Evolutionary conservation across 1,140 invertebrate species (phyloP).

Genomic region (Brachionus plicatilis): DNA sequence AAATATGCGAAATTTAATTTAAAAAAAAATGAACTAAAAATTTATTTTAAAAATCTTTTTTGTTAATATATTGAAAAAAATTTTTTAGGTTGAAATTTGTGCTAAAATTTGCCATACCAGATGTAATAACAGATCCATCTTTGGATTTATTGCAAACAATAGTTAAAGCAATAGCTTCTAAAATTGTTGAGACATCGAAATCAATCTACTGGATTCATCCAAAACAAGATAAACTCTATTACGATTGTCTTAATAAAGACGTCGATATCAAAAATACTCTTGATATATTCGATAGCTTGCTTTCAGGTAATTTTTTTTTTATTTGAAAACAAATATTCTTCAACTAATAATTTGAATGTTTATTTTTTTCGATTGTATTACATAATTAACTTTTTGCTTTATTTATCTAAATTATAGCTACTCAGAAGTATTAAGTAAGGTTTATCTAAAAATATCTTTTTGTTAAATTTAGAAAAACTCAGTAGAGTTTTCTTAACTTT

Average conservation of each 20-base stretch:
- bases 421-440: too few species aligned
- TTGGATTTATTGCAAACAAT: slow-evolving; percentile 49
- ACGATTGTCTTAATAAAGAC: slow-evolving; percentile 46
- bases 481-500: too few species aligned
- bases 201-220: slow-evolving; percentile 19
- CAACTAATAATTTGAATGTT: too few species aligned
- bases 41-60: background rate
- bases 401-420: too few species aligned
- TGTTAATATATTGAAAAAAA: background rate
- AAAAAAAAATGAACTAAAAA: background rate
- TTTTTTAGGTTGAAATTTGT: slow-evolving; percentile 50
- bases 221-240: slow-evolving; percentile 46
- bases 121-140: slow-evolving; percentile 51
- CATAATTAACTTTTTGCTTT: too few species aligned
- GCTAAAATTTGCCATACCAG: slow-evolving; percentile 53
- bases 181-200: slow-evolving; percentile 46
- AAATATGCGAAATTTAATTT: background rate
- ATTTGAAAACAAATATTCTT: too few species aligned
- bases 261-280: slow-evolving; percentile 47
- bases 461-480: too few species aligned
- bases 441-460: too few species aligned
- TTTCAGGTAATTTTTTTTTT: slow-evolving; percentile 46
- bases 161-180: slow-evolving; percentile 46
- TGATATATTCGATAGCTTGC: slow-evolving; percentile 46
- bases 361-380: too few species aligned